These are phyloP conservation scores for Leptopilina myrica DNA, from an alignment of 2,888 invertebrate genomes.

Conservation along the genomic window DNA sequence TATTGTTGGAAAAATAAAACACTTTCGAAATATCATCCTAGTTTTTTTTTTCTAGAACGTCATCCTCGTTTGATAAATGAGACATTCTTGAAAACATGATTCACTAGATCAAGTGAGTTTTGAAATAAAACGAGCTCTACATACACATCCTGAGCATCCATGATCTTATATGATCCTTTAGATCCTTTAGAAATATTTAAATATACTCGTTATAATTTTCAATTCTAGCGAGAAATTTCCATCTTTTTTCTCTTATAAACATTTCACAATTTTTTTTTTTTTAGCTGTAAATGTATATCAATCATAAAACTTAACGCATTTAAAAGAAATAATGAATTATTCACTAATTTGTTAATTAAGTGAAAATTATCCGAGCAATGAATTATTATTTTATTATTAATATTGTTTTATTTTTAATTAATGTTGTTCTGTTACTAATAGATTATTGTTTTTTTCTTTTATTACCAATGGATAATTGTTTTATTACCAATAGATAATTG, in stretches of 20 bases:
- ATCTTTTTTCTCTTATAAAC: not conserved
- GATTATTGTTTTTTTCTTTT: too few species aligned
- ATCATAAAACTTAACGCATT: too few species aligned
- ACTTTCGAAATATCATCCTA: constrained; percentile 46
- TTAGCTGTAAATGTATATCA: not conserved
- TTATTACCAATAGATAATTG: too few species aligned
- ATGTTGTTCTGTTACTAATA: too few species aligned
- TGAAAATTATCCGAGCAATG: too few species aligned
- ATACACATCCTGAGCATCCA: constrained; percentile 5
- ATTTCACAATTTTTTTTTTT: not conserved
- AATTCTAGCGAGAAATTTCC: not conserved
- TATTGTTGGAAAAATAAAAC: constrained; percentile 6
- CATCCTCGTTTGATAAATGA: constrained; percentile 29
- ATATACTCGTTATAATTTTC: not conserved
- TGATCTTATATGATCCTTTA: not conserved
- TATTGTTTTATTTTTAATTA: too few species aligned
- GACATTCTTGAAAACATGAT: constrained; percentile 54
- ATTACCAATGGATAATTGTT: too few species aligned
- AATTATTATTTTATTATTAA: too few species aligned
- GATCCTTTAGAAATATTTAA: not conserved
- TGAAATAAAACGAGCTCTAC: constrained; percentile 1
- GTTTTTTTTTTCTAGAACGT: constrained; percentile 46
- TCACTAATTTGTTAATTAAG: too few species aligned
- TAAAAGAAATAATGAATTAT: too few species aligned
- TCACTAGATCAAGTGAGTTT: constrained; percentile 43